Conservation (phyloP, 2,797 vertebrate genomes). For the Girardinus metallicus region DNA sequence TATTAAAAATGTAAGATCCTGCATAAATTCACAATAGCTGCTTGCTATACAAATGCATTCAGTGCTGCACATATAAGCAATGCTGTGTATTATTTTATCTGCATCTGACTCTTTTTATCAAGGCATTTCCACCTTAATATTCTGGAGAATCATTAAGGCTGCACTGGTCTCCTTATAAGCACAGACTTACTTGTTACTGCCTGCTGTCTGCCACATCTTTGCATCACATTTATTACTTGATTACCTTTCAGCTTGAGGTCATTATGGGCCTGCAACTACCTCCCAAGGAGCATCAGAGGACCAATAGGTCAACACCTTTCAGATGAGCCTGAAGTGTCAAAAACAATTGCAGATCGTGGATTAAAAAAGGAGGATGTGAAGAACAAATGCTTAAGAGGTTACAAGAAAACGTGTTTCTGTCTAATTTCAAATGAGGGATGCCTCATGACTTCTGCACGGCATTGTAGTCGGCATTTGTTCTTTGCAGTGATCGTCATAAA, state of each 20-base stretch:
- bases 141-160: background rate
- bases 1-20: background rate
- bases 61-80: background rate
- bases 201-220: background rate
- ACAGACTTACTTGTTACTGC: background rate
- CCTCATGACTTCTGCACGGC: background rate
- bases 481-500: background rate
- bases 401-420: background rate
- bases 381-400: background rate
- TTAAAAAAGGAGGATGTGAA: background rate
- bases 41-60: background rate
- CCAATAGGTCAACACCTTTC: background rate
- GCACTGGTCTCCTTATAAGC: background rate
- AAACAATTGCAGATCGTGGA: background rate
- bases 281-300: background rate
- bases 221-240: background rate
- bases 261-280: background rate
- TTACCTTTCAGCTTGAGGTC: background rate
- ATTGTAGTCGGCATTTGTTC: background rate
- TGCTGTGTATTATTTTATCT: background rate
- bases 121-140: background rate
- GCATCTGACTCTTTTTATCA: background rate
- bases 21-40: background rate
- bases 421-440: background rate
- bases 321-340: background rate